Base-by-base conservation (phyloP, 2,797 vertebrate genomes). In the Trachurus trachurus region DNA sequence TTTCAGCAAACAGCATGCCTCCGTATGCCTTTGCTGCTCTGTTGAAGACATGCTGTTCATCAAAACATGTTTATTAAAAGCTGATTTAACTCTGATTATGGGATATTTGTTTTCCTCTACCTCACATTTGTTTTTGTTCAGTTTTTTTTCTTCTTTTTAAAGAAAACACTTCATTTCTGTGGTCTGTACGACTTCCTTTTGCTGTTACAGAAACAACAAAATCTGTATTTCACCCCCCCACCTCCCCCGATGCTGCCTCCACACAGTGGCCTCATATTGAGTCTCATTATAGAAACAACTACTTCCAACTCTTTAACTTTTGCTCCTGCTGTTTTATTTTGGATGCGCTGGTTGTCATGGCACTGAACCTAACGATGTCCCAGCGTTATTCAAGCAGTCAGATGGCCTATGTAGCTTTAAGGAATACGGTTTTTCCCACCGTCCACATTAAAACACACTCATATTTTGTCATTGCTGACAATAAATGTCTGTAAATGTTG, bases 241-340 rank as follows among this genome's bases (percentile, higher is more conserved):
- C 26, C 58, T n/a, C 59, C 29, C 34, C 6, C 50, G 26, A 68
- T 45, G 39, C 57, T 54, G 16, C 45, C n/a, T 21, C 19, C 34
- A 37, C 66, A 62, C 66, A 26, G 22, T 34, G 37, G 44, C 47
- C 66, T 60, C 62, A 66, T 26, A 53, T n/a, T 71, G 52, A 70
- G 42, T 63, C 45, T 71, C 62, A 80, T 62, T 45, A 59, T 15
- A 74, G 31, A 22, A 53, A 64, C 74, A 65, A 10, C 67, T 39
- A 53, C 62, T 66, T 34, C 19, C 49, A 57, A 52, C 21, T 29
- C 69, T 72, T 66, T 66, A 40, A 34, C 45, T 58, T 21, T 40
- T 29, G 6, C 22, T 54, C 44, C 37, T 49, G 13, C 56, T 81
- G 44, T 70, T 72, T 40, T 19, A 19, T 34, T 39, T 10, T 39